Conservation (phyloP, 2,797 vertebrate genomes). For the Platalea minor region DNA sequence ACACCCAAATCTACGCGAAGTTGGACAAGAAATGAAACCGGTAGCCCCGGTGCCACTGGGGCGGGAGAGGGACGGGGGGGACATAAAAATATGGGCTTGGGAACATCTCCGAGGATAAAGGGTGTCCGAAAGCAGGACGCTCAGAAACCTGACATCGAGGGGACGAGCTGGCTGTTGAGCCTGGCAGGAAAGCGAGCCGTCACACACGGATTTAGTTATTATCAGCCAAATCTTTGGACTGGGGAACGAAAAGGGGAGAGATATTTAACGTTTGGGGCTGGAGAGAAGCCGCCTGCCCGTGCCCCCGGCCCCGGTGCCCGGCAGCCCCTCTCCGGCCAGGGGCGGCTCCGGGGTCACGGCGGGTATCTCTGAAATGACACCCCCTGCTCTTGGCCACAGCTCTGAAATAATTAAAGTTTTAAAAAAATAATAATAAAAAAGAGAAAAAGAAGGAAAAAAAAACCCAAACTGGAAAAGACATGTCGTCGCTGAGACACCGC, state of each 20-base stretch:
- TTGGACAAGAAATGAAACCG: neutral
- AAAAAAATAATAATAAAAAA: too few species aligned
- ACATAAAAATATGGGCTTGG: neutral
- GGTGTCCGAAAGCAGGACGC: neutral
- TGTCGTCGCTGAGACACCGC: neutral
- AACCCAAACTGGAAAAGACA: neutral
- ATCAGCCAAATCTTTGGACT: conserved; percentile 11
- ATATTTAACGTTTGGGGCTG: neutral
- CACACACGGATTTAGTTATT: conserved; percentile 11
- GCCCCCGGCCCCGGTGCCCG: neutral
- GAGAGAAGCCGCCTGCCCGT: neutral
- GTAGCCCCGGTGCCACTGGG: neutral
- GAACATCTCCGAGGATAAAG: neutral
- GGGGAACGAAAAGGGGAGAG: conserved; percentile 10
- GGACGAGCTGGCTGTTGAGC: neutral
- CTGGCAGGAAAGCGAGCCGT: neutral
- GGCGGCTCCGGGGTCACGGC: neutral
- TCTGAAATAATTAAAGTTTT: neutral
- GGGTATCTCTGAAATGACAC: neutral
- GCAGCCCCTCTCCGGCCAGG: neutral
- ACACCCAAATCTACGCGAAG: neutral
- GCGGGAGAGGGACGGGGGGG: neutral
- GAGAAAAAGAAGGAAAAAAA: rapidly evolving
- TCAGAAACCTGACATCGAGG: neutral
- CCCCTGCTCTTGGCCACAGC: neutral